Evolutionary conservation across 2,888 invertebrate genomes (phyloP).

Genomic region (Micropterix aruncella): DNA sequence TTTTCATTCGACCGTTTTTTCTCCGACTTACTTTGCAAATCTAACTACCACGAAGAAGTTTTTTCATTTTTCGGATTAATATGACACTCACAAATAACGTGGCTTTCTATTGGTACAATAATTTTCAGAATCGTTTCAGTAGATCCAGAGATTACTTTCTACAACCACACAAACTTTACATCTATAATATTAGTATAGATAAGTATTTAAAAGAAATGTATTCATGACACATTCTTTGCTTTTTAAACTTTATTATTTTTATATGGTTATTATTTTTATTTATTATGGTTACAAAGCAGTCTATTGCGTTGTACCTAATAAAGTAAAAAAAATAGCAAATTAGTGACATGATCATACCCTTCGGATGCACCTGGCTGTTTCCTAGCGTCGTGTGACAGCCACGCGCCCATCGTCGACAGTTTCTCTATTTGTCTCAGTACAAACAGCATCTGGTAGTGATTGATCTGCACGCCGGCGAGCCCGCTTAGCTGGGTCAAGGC

Average conservation of each 20-base stretch:
- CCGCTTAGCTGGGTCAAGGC: slow-evolving; percentile 71
- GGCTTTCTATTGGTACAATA: no score
- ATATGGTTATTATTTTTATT: no score
- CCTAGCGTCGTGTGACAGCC: slow-evolving; percentile 64
- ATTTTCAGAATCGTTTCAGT: no score
- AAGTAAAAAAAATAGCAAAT: neutral
- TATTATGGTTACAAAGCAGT: no score
- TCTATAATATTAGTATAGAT: neutral
- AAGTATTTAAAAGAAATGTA: neutral
- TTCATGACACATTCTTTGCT: neutral
- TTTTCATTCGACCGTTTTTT: no score
- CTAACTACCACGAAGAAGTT: no score
- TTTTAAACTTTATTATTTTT: neutral
- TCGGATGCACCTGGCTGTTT: slow-evolving; percentile 39
- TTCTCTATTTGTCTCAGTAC: slow-evolving; percentile 72
- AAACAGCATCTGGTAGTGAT: slow-evolving; percentile 88
- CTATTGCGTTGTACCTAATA: no score
- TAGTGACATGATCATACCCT: slow-evolving; percentile 17
- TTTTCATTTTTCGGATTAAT: no score
- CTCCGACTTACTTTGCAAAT: no score
- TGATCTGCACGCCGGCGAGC: slow-evolving; percentile 78
- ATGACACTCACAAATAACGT: no score
- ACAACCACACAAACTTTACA: neutral
- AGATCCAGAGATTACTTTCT: no score
- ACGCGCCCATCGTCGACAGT: slow-evolving; percentile 64